A percentile compares a stretch with the other conserved stretches of the same genome.
Conservation (phyloP, 1,140 invertebrate species). For the Tribolium madens region DNA sequence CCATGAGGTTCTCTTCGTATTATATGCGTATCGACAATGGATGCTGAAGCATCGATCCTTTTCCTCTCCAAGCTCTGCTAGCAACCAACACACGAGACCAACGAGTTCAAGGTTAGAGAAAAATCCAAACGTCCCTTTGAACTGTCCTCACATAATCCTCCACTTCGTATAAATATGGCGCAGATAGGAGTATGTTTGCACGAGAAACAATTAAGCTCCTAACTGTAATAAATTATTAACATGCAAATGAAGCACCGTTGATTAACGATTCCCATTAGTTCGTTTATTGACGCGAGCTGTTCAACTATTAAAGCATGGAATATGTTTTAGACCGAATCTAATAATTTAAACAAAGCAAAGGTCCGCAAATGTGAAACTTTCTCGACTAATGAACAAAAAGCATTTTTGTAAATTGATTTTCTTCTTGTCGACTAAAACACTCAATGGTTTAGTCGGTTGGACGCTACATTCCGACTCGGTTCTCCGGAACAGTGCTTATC, state of each 20-base stretch:
- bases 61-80: conserved; percentile 18
- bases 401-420: conserved; percentile 24
- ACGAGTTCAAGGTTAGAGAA: conserved; percentile 14
- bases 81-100: conserved; percentile 14
- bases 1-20: conserved; percentile 22
- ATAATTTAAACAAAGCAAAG: not conserved
- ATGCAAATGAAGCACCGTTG: conserved; percentile 29
- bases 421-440: conserved; percentile 11
- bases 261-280: conserved; percentile 31
- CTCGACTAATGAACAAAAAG: conserved; percentile 4
- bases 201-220: conserved; percentile 2
- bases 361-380: not conserved
- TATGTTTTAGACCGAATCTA: not conserved
- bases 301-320: not conserved
- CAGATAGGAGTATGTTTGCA: not conserved
- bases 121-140: conserved; percentile 24
- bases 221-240: conserved; percentile 11
- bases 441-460: not conserved
- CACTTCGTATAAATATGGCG: too few species aligned
- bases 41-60: conserved; percentile 20
- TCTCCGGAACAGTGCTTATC: conserved; percentile 5
- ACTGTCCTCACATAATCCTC: not conserved
- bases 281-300: conserved; percentile 5
- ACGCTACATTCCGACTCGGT: not conserved
- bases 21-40: conserved; percentile 37